A percentile compares a stretch with the other conserved stretches of the same genome.
phyloP scores from a whole-genome alignment of 2,888 invertebrate genomes.

The Galeopsomyia nigrocyanea region DNA sequence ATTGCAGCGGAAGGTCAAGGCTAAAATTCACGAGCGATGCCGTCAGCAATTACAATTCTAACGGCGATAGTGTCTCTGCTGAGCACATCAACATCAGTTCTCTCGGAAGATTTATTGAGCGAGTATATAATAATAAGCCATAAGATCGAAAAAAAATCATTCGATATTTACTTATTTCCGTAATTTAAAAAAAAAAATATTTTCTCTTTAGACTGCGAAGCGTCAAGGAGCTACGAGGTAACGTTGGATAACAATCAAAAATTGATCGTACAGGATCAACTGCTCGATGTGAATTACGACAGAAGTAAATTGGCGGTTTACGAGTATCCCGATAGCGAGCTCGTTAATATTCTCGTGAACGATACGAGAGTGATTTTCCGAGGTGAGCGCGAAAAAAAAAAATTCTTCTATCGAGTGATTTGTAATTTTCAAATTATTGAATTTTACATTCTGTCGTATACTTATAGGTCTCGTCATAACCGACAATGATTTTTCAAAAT shows the following conservation, averaged over 20 bases:
- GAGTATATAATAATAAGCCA: constrained; percentile 7
- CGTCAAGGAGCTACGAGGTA: constrained; percentile 20
- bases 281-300: constrained; percentile 29
- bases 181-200: not conserved
- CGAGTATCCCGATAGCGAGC: constrained; percentile 35
- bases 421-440: not conserved
- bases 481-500: not conserved
- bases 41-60: constrained; percentile 17
- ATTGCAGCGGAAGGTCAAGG: too few relatives aligned
- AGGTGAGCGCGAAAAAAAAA: too few relatives aligned
- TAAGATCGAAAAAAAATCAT: not conserved
- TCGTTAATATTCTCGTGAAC: constrained; percentile 48
- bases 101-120: constrained; percentile 27
- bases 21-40: not conserved
- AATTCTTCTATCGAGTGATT: too few relatives aligned
- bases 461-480: constrained; percentile 17
- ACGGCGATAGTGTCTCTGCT: constrained; percentile 8
- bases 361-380: constrained; percentile 45
- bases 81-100: constrained; percentile 9
- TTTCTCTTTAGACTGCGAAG: constrained; percentile 20
- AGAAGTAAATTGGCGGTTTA: constrained; percentile 32
- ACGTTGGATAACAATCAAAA: constrained; percentile 13
- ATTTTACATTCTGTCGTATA: too few relatives aligned
- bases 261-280: constrained; percentile 18
- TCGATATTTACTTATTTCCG: too few relatives aligned